Evolutionary conservation across 2,888 invertebrate genomes (phyloP).

Genomic region (Drosophila mettleri): DNA sequence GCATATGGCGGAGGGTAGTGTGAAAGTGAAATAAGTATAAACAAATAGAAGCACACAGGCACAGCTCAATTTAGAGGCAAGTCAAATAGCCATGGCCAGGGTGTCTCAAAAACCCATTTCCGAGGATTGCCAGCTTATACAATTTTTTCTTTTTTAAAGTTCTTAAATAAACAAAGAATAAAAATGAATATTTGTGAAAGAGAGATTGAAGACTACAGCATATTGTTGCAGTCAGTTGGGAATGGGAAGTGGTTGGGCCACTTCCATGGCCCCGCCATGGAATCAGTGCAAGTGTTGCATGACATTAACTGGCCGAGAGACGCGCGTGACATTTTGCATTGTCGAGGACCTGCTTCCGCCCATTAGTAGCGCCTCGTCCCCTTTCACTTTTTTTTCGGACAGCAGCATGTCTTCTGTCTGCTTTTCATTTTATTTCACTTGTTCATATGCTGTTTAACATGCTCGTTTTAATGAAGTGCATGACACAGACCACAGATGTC

Average conservation of each 20-base stretch:
- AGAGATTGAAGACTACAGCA: slow-evolving; percentile 21
- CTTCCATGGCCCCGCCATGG: slow-evolving; percentile 4
- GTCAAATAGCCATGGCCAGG: slow-evolving; percentile 53
- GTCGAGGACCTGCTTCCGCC: slow-evolving; percentile 34
- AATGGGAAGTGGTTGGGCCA: background rate
- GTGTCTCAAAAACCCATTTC: slow-evolving; percentile 4
- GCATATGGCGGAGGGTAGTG: slow-evolving; percentile 52
- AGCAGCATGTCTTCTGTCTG: slow-evolving; percentile 34
- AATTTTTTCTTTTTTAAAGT: slow-evolving; percentile 45
- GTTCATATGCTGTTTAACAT: slow-evolving; percentile 42
- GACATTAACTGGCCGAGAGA: slow-evolving; percentile 28
- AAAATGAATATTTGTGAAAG: slow-evolving; percentile 6
- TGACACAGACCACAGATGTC: slow-evolving; percentile 49
- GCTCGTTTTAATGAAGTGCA: slow-evolving; percentile 55
- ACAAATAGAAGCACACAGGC: slow-evolving; percentile 65
- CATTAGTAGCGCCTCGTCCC: slow-evolving; percentile 5
- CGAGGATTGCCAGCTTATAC: slow-evolving; percentile 16
- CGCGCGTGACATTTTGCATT: slow-evolving; percentile 35
- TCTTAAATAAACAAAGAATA: slow-evolving; percentile 9
- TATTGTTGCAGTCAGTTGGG: slow-evolving; percentile 46
- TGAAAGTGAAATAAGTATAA: slow-evolving; percentile 79
- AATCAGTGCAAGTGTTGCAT: slow-evolving; percentile 43
- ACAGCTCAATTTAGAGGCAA: slow-evolving; percentile 57
- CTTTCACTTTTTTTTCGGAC: slow-evolving; percentile 3
- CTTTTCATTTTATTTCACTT: slow-evolving; percentile 47